Evolutionary conservation across 2,113 vertebrate species (phyloP), one percentile per base, ranked within the genome.

Genomic region (Girardinichthys multiradiatus): DNA sequence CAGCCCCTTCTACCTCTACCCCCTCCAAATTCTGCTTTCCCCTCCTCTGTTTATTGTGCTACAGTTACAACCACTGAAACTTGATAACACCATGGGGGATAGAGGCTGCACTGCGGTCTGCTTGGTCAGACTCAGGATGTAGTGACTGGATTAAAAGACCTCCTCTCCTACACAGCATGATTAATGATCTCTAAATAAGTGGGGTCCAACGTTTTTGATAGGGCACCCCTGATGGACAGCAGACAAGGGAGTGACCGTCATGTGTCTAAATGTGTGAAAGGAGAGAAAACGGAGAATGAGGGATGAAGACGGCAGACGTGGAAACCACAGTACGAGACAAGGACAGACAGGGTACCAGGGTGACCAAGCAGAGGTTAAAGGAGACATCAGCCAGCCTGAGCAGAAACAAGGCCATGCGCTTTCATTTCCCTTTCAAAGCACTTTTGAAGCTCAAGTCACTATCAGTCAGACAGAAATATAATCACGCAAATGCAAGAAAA

Each of bases 151-250:
- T 94, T 89, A 92, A 90, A 76, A 92, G 95, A 92, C 92, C 95
- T 90, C 91, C 91, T 94, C 96, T 96, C 96, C 94, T 91, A 83
- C 85, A 80, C 67, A 73, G 78, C 69, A 89, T 98, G 96, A 97
- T 97, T 94, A 95, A 98, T 97, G 94, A 91, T 94, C 90, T 91
- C 94, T 82, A 89, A 90, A 83, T 92, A 88, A 89, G 67, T 74
- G 72, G 72, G 90, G 88, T 91, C 79, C 82, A 8, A 77, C 79
- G 79, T 92, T 92, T 88, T 93, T 91, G 92, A 94, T 89, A 91
- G 80, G 77, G 82, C 68, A 70, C 37, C 72, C 74, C 82, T 93
- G 90, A 94, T 66, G 90, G 92, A 87, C 91, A 76, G 69, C 92
- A 89, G 94, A 92, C 82, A 73, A 74, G 80, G 77, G 83, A 86